Evolutionary conservation across 2,113 vertebrate species (phyloP).

Genomic region (Motacilla alba): DNA sequence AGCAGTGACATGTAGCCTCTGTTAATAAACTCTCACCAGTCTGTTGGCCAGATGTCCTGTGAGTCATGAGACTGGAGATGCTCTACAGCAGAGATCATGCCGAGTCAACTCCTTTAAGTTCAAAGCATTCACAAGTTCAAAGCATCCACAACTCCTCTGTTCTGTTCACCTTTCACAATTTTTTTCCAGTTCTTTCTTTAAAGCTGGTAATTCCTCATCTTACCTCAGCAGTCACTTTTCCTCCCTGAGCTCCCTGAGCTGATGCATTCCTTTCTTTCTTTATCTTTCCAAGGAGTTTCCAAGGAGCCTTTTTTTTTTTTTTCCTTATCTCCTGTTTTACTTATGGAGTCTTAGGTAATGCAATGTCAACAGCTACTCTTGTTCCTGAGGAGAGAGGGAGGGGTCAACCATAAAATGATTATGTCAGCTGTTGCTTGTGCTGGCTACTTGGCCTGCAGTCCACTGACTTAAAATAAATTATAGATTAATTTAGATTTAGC

Average conservation of each 20-base stretch:
- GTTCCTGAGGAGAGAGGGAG: not conserved
- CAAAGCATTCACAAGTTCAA: conserved; percentile 60
- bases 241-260: conserved; percentile 8
- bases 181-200: conserved; percentile 15
- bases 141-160: conserved; percentile 28
- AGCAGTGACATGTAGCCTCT: not conserved
- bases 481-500: not conserved
- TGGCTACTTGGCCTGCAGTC: not conserved
- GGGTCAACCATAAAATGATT: not conserved
- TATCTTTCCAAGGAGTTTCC: conserved; percentile 28
- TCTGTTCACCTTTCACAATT: conserved; percentile 15
- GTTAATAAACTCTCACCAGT: conserved; percentile 10
- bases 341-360: not conserved
- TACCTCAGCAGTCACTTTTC: conserved; percentile 30
- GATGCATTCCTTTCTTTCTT: conserved; percentile 40
- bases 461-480: not conserved
- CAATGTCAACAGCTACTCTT: not conserved
- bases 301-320: not conserved
- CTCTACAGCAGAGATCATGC: conserved; percentile 47
- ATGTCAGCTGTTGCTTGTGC: not conserved
- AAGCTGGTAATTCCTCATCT: conserved; percentile 1
- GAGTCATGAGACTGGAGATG: not conserved
- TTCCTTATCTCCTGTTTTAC: conserved; percentile 37
- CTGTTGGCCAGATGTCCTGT: conserved; percentile 47
- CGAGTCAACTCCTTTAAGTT: conserved; percentile 40